Conservation (phyloP, 2,797 vertebrate genomes). For the Myotis myotis region DNA sequence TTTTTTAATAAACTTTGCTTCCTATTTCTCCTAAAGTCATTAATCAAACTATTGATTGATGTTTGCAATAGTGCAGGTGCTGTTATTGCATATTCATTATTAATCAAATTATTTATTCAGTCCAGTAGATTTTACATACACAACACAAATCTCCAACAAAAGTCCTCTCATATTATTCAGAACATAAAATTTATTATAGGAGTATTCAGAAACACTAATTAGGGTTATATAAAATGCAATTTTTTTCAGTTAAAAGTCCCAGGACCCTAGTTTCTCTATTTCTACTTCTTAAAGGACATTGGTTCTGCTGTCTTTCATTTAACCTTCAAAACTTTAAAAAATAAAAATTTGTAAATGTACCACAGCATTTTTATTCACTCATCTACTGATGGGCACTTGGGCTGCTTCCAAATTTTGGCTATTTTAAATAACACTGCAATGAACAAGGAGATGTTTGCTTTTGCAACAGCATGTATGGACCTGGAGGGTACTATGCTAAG, state of each 20-base stretch:
- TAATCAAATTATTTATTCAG: conserved; percentile 58
- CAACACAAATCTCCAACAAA: background rate
- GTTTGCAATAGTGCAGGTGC: conserved; percentile 57
- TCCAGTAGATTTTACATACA: background rate
- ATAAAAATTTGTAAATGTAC: background rate
- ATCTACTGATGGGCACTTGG: background rate
- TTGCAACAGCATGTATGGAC: background rate
- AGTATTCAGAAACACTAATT: conserved; percentile 9
- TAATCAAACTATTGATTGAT: conserved; percentile 58
- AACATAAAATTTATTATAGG: background rate
- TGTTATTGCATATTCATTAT: conserved; percentile 55
- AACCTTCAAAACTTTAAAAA: background rate
- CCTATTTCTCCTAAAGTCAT: background rate
- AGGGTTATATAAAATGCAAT: background rate
- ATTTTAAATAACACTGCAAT: background rate
- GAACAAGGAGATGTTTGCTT: background rate
- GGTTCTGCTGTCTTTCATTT: background rate
- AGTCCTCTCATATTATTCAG: background rate
- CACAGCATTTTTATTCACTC: background rate
- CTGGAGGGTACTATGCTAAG: background rate
- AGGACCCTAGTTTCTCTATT: background rate
- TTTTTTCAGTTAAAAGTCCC: background rate
- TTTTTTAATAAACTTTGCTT: conserved; percentile 49
- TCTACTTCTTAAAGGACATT: background rate
- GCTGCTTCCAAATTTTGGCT: background rate